Evolutionary conservation across 2,113 vertebrate genomes (phyloP).

Genomic region (Motacilla alba): DNA sequence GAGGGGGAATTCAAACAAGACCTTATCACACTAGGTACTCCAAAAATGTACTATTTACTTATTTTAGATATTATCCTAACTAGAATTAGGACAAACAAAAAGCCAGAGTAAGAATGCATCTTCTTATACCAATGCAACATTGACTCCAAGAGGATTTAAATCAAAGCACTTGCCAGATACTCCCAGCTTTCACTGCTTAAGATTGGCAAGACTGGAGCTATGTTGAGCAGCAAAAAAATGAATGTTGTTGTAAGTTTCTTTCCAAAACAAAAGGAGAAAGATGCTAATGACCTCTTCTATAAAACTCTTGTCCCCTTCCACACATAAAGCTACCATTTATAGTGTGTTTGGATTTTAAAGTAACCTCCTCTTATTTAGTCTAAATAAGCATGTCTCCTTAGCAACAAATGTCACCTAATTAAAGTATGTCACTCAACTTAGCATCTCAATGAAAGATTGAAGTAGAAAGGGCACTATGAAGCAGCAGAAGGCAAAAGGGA

Average conservation of each 20-base stretch:
- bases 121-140: background rate
- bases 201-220: background rate
- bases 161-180: constrained; percentile 10
- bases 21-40: background rate
- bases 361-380: constrained; percentile 14
- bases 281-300: background rate
- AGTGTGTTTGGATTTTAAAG: constrained; percentile 3
- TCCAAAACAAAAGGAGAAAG: background rate
- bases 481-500: constrained; percentile 34
- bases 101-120: background rate
- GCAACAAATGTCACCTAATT: constrained; percentile 53
- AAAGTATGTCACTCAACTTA: constrained; percentile 43
- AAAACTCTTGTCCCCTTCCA: background rate
- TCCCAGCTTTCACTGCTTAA: constrained; percentile 7
- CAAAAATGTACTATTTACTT: background rate
- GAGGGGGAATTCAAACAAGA: background rate
- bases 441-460: constrained; percentile 49
- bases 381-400: constrained; percentile 31
- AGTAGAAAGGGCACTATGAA: constrained; percentile 32
- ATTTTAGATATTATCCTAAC: background rate
- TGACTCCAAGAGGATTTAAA: constrained; percentile 33
- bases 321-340: constrained; percentile 18
- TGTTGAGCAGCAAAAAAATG: background rate
- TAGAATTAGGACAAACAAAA: constrained; percentile 1
- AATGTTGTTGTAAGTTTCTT: background rate